Evolutionary conservation across 2,797 vertebrate species (phyloP).

Genomic region (Acanthurus lineatus): DNA sequence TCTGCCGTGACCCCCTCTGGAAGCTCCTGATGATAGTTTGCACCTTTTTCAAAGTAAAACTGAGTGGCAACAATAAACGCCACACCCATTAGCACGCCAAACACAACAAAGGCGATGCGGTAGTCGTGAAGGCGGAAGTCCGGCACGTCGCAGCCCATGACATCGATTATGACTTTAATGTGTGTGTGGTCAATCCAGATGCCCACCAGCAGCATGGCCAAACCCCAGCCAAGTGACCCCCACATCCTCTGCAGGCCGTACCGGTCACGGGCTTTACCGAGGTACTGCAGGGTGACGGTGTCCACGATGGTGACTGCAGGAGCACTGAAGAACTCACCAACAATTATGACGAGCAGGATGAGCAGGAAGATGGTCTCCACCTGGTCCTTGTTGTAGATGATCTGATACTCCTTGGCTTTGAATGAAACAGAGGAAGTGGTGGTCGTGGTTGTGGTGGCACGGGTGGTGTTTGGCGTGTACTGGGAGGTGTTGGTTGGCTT

Average conservation of each 20-base stretch:
- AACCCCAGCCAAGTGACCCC: constrained; percentile 97
- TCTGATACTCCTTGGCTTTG: constrained; percentile 67
- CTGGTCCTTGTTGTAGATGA: constrained; percentile 87
- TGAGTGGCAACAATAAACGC: constrained; percentile 93
- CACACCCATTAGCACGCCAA: constrained; percentile 94
- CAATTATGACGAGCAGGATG: constrained; percentile 94
- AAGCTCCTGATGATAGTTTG: constrained; percentile 52
- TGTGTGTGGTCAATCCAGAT: constrained; percentile 97
- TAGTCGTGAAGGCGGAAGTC: constrained; percentile 91
- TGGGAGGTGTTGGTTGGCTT: not conserved
- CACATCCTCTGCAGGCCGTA: constrained; percentile 99
- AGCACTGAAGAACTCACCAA: constrained; percentile 98
- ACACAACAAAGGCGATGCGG: constrained; percentile 94
- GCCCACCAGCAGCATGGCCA: constrained; percentile 96
- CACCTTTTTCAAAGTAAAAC: constrained; percentile 90
- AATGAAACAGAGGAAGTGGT: constrained; percentile 57
- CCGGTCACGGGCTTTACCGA: constrained; percentile 93
- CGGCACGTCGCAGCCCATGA: constrained; percentile 87
- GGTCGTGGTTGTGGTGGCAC: constrained; percentile 21
- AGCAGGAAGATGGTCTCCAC: constrained; percentile 94
- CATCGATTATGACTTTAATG: constrained; percentile 80
- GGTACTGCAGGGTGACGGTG: constrained; percentile 95
- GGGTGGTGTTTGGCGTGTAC: constrained; percentile 5
- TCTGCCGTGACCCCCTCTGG: constrained; percentile 53
- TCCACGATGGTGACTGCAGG: constrained; percentile 97